Evolutionary conservation across 2,888 invertebrate genomes (phyloP).

Genomic region (Keiferia lycopersicella): DNA sequence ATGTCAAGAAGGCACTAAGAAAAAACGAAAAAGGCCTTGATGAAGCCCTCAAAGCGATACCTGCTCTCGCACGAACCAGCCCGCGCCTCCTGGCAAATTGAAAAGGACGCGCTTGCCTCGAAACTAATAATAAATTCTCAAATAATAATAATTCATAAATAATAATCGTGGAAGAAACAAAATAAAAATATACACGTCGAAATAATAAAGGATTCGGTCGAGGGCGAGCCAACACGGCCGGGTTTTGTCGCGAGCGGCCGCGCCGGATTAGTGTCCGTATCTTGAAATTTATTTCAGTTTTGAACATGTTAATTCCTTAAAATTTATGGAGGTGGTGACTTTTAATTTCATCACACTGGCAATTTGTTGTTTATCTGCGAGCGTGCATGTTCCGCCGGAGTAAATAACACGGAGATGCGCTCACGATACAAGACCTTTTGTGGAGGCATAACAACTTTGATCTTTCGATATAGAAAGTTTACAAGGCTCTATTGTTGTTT

Average conservation of each 20-base stretch:
- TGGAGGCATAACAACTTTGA: conserved; percentile 19
- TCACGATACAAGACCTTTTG: conserved; percentile 16
- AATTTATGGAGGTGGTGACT: conserved; percentile 26
- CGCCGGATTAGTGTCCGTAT: conserved; percentile 29
- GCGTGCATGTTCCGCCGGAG: conserved; percentile 10
- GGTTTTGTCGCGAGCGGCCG: conserved; percentile 24
- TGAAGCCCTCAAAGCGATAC: conserved; percentile 46
- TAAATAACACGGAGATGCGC: conserved; percentile 12
- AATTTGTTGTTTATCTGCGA: conserved; percentile 24
- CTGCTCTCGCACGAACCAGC: conserved; percentile 44
- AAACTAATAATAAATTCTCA: conserved; percentile 78
- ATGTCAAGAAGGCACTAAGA: conserved; percentile 66
- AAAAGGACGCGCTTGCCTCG: conserved; percentile 75
- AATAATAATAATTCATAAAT: conserved; percentile 82
- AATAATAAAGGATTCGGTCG: conserved; percentile 78
- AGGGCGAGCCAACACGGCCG: conserved; percentile 54
- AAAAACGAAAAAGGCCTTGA: conserved; percentile 53
- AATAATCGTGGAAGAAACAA: conserved; percentile 77
- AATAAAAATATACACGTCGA: conserved; percentile 79
- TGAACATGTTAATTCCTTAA: conserved; percentile 23
- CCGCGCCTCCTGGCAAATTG: conserved; percentile 78
- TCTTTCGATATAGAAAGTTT: conserved; percentile 15
- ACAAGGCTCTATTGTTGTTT: conserved; percentile 12
- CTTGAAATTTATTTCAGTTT: conserved; percentile 27
- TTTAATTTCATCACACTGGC: conserved; percentile 25